Evolutionary conservation across 2,797 vertebrate species (phyloP), one percentile per base, ranked within the genome.

Genomic region (Sebastes hopkinsi): DNA sequence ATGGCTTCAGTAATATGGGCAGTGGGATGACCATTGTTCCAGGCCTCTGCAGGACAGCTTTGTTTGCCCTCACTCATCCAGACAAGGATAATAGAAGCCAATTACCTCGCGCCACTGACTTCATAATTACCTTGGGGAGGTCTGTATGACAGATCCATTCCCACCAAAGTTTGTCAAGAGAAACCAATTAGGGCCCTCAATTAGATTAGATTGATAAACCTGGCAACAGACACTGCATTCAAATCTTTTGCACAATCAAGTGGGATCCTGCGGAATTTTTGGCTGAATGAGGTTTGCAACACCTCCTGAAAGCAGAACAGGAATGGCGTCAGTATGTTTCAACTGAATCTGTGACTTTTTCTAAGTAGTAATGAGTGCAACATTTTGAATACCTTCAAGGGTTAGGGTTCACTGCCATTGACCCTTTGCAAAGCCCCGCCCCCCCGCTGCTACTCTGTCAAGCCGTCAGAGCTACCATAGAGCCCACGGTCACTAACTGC

Each of bases 41-140:
- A 32, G 9, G 61, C 12, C 60, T 77, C 73, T 85, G 83, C 81
- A 83, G 83, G 81, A 90, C 74, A 88, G 81, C 83, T 90, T 92
- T 91, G 88, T 91, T 88, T 90, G 85, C 60, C 81, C 72, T 85
- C 84, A 82, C 68, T 90, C 88, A 87, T 80, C 87, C 86, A 90
- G 86, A 81, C 85, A 84, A 80, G 67, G 79, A 89, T 90, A 91
- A 92, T 87, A 75, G 70, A 85, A 76, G 82, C 36, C 87, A 89
- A 94, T 95, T 91, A 90, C 83, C 82, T 74, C 34, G 66, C 77
- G 36, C 82, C 82, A 83, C 79, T 90, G 90, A 87, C 75, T 89
- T 85, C 81, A 80, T 82, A 87, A 89, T 89, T 80, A 77, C 83
- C 79, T 71, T 22, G 32, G 42, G 59, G 46, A 50, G 36, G 32